A percentile compares a stretch with the other conserved stretches of the same genome.
phyloP scores from a whole-genome alignment of 2,113 vertebrate genomes.

The Antechinus flavipes region DNA sequence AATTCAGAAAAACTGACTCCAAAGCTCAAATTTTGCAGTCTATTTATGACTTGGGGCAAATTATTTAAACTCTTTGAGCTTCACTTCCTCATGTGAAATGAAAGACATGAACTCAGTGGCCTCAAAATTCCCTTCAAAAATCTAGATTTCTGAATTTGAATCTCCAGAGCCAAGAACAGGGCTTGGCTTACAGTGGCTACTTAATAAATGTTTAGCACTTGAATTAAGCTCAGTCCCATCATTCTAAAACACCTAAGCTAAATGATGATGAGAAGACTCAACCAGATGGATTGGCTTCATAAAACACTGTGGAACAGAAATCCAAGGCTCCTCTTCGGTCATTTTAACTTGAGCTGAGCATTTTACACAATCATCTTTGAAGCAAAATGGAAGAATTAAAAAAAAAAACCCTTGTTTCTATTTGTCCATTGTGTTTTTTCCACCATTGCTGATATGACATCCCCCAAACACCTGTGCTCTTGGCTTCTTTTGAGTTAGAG shows the following conservation, averaged over 20 bases:
- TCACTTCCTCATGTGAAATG: neutral
- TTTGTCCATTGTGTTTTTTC: slow-evolving; percentile 24
- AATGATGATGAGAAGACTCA: slow-evolving; percentile 47
- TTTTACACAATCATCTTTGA: slow-evolving; percentile 63
- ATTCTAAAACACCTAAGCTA: slow-evolving; percentile 62
- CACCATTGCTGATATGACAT: neutral
- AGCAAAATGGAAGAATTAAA: neutral
- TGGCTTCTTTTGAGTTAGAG: slow-evolving; percentile 16
- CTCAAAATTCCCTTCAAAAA: neutral
- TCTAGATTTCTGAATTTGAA: neutral
- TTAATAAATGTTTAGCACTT: neutral
- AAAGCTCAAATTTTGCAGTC: neutral
- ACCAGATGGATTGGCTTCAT: slow-evolving; percentile 60
- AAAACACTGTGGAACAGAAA: slow-evolving; percentile 55
- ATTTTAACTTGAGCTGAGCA: slow-evolving; percentile 46
- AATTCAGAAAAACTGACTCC: neutral
- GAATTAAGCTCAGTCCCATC: slow-evolving; percentile 30
- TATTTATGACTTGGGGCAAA: neutral
- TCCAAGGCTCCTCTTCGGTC: slow-evolving; percentile 57
- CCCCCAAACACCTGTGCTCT: neutral
- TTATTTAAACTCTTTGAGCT: neutral
- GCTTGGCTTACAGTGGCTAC: neutral
- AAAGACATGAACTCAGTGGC: neutral
- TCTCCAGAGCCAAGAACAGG: neutral
- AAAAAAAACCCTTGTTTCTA: slow-evolving; percentile 53